Evolutionary conservation across 2,888 invertebrate genomes (phyloP), one percentile per base, ranked within the genome.

Genomic region (Drosophila putrida): DNA sequence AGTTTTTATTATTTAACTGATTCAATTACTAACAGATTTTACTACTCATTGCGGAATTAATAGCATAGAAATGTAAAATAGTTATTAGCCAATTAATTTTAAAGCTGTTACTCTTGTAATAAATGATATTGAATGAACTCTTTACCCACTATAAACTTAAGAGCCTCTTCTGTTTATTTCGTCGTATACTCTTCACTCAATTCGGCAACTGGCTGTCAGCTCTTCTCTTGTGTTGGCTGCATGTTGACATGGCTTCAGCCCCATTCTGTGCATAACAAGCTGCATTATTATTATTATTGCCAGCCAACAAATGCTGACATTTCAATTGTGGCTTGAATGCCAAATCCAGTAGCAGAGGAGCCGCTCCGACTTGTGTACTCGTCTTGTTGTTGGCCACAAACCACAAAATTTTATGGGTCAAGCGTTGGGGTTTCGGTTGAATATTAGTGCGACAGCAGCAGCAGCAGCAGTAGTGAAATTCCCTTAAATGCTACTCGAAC

Each of bases 391-490:
- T 66, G 55, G 57, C 53, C 28, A 41, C 13, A 35, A 55, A 6
- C 59, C 75, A 59, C 57, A 36, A 60, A 58, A 72, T 54, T 80
- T 64, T 66, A 57, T 84, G 72, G 81, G 87, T 83, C 87, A 78
- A 75, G 78, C 65, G 67, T 39, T 72, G 65, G 64, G 67, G 50
- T 66, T 54, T 20, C 49, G 44, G 13, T 5, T 31, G 71, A 49
- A 46, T 65, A 71, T 82, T 62, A 65, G 58, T 71, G 39, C 31
- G 38, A 35, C 39, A 36, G 6, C n/a, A n/a, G 50, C 25, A 13
- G 38, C 33, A 31, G 31, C 31, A 31, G 8, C 31, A 39, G 43
- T 33, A 64, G 38, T 50, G 60, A 63, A 63, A 59, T 71, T 47
- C 28, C 28, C n/a, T 70, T 71, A 75, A 65, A 53, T 44, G 46